Evolutionary conservation across 2,888 invertebrate genomes (phyloP).

Genomic region (Myathropa florea): DNA sequence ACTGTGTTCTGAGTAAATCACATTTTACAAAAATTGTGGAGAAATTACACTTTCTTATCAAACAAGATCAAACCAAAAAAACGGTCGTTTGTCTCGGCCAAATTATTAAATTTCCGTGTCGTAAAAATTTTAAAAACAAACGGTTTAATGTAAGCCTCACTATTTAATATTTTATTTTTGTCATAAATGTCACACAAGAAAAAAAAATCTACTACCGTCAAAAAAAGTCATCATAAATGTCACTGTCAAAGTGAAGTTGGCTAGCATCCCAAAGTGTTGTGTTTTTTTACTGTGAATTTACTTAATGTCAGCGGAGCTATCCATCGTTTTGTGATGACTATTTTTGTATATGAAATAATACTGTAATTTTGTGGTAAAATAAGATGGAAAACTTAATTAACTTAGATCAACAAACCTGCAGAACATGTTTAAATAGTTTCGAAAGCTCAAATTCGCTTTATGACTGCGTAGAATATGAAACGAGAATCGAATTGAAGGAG

Average conservation of each 20-base stretch:
- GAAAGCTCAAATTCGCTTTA: conserved; percentile 74
- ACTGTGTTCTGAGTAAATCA: too few relatives aligned
- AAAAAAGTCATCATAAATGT: not conserved
- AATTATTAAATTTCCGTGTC: too few relatives aligned
- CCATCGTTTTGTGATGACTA: conserved; percentile 26
- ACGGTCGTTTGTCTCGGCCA: too few relatives aligned
- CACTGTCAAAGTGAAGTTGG: conserved; percentile 91
- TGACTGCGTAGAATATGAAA: conserved; percentile 75
- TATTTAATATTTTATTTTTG: too few relatives aligned
- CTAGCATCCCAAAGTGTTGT: conserved; percentile 82
- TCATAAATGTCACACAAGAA: too few relatives aligned
- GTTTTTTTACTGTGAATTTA: not conserved
- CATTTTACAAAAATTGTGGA: too few relatives aligned
- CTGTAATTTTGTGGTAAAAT: not conserved
- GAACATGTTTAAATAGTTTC: conserved; percentile 75
- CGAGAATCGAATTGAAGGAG: conserved; percentile 73
- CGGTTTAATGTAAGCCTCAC: too few relatives aligned
- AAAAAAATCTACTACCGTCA: not conserved
- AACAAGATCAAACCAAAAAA: too few relatives aligned
- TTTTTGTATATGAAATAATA: not conserved
- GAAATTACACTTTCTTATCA: too few relatives aligned
- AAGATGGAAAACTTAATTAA: conserved; percentile 52
- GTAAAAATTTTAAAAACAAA: too few relatives aligned
- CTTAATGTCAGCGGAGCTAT: not conserved
- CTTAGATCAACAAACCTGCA: conserved; percentile 72